Conservation (phyloP, 2,113 vertebrate species). For the Regulus satrapa region DNA sequence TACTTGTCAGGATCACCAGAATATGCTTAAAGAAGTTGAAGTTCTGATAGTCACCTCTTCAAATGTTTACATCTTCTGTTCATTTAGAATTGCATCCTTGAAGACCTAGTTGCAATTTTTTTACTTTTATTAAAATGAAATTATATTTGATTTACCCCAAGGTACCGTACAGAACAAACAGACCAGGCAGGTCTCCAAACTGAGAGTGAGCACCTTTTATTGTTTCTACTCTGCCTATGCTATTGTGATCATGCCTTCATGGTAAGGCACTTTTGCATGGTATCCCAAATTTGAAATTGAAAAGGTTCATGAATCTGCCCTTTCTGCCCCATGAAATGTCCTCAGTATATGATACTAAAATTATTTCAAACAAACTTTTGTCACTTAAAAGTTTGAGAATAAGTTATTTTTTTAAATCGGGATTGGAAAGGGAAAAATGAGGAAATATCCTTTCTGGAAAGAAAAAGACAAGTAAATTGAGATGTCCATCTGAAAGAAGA, state of each 20-base stretch:
- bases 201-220: background rate
- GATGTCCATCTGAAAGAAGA: background rate
- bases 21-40: background rate
- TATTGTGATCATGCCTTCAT: background rate
- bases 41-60: background rate
- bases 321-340: background rate
- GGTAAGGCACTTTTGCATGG: background rate
- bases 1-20: background rate
- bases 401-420: background rate
- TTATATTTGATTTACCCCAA: background rate
- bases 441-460: background rate
- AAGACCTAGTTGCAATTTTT: background rate
- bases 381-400: background rate
- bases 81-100: background rate
- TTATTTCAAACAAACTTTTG: background rate
- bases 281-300: background rate
- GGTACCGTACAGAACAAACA: background rate
- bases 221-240: background rate
- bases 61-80: background rate
- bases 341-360: background rate
- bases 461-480: background rate
- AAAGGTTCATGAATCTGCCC: background rate
- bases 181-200: background rate
- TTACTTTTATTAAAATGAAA: background rate
- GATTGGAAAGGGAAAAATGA: background rate